Evolutionary conservation across 2,113 vertebrate genomes (phyloP).

Genomic region (Illadopsis cleaveri): DNA sequence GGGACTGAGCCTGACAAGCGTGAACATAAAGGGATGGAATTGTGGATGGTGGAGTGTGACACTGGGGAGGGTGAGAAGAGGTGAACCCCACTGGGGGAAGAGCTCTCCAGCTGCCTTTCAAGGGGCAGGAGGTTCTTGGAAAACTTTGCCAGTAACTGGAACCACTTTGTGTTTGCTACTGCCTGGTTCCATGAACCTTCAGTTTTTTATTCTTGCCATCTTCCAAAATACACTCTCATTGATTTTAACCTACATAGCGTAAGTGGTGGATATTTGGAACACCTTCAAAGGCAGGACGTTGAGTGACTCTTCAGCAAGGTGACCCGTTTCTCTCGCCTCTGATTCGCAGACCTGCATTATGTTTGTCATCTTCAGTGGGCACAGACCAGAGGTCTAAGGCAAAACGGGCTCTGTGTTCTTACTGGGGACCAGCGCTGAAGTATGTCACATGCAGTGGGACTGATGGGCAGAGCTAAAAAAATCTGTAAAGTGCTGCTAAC

Average conservation of each 20-base stretch:
- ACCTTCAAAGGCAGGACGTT: neutral
- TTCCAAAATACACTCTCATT: neutral
- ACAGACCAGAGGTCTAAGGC: neutral
- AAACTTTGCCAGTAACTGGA: neutral
- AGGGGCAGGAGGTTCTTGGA: neutral
- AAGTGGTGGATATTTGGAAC: neutral
- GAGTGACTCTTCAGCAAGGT: neutral
- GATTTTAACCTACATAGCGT: neutral
- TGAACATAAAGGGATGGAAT: neutral
- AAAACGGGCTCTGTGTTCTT: neutral
- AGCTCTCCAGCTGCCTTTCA: neutral
- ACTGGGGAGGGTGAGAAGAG: neutral
- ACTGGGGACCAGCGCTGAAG: neutral
- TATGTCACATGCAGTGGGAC: neutral
- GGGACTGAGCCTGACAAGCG: neutral
- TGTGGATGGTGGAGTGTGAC: neutral
- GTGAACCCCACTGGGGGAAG: neutral
- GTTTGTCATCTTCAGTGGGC: neutral
- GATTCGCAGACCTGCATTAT: neutral
- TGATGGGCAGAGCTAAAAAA: neutral
- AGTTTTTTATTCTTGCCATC: neutral
- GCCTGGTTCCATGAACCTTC: neutral
- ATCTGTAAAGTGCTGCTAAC: neutral
- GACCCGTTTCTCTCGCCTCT: neutral
- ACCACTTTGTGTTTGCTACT: neutral